Evolutionary conservation across 2,888 invertebrate species (phyloP).

Genomic region (Pseudolycoriella hygida): DNA sequence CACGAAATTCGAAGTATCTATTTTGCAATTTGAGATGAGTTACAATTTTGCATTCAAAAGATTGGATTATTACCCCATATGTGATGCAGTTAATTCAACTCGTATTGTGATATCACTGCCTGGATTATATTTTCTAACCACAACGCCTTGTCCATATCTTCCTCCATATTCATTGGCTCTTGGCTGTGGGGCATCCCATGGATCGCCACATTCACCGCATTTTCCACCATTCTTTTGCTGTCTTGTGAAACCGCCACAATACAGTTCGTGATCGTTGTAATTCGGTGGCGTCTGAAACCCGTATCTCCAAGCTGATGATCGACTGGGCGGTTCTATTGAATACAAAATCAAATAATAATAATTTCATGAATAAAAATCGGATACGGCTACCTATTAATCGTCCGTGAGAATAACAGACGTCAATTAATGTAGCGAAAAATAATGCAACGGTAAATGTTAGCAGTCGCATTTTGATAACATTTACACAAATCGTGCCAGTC

Average conservation of each 20-base stretch:
- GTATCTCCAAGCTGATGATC: slow-evolving; percentile 76
- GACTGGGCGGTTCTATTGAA: slow-evolving; percentile 64
- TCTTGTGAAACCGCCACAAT: slow-evolving; percentile 71
- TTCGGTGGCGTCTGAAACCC: slow-evolving; percentile 77
- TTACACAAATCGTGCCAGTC: too few species aligned
- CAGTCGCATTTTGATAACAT: neutral
- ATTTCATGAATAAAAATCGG: too few species aligned
- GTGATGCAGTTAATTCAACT: slow-evolving; percentile 75
- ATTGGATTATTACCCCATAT: slow-evolving; percentile 38
- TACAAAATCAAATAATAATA: too few species aligned
- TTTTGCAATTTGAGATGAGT: too few species aligned
- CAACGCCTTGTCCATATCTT: slow-evolving; percentile 61
- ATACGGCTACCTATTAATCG: too few species aligned
- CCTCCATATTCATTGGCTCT: slow-evolving; percentile 71
- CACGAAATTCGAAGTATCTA: slow-evolving; percentile 61
- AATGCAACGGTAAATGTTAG: neutral
- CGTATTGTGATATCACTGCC: slow-evolving; percentile 49
- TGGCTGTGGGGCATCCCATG: slow-evolving; percentile 51
- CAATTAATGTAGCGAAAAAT: neutral
- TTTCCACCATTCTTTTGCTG: slow-evolving; percentile 73
- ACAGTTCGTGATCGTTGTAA: slow-evolving; percentile 78
- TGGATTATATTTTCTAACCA: slow-evolving; percentile 59
- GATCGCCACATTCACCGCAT: slow-evolving; percentile 75
- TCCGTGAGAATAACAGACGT: slow-evolving; percentile 21
- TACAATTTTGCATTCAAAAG: too few species aligned